phyloP scores from a whole-genome alignment of 2,888 invertebrate species.

The Epinotia demarniana region DNA sequence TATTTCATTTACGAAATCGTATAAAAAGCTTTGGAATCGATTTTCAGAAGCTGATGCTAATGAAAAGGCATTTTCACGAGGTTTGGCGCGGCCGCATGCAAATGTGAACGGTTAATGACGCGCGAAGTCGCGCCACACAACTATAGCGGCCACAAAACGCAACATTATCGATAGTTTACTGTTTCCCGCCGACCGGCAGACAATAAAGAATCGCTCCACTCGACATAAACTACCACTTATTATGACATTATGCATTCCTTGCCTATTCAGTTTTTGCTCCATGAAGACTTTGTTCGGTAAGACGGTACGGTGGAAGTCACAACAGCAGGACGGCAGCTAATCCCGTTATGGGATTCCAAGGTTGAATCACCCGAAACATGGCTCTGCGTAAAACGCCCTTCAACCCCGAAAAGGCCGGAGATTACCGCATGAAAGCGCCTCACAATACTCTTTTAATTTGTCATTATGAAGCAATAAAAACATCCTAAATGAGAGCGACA shows the following conservation, averaged over 20 bases:
- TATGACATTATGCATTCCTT: slow-evolving; percentile 42
- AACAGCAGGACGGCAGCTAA: slow-evolving; percentile 4
- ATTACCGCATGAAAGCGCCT: slow-evolving; percentile 78
- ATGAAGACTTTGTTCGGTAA: slow-evolving; percentile 21
- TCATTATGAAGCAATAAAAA: slow-evolving; percentile 84
- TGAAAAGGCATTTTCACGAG: slow-evolving; percentile 83
- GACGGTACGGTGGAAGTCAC: slow-evolving; percentile 6
- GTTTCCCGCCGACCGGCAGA: slow-evolving; percentile 38
- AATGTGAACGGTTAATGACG: slow-evolving; percentile 77
- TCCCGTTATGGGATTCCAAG: slow-evolving; percentile 51
- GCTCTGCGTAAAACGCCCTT: slow-evolving; percentile 63
- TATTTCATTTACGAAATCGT: slow-evolving; percentile 48
- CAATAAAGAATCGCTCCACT: slow-evolving; percentile 40
- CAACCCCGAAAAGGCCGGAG: slow-evolving; percentile 69
- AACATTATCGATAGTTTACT: slow-evolving; percentile 57
- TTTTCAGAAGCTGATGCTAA: slow-evolving; percentile 81
- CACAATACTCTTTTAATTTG: slow-evolving; percentile 84
- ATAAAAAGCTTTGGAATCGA: slow-evolving; percentile 68
- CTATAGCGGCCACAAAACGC: slow-evolving; percentile 56
- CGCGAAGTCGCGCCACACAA: slow-evolving; percentile 72
- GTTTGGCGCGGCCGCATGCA: slow-evolving; percentile 81
- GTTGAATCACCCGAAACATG: slow-evolving; percentile 63
- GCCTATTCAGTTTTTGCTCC: slow-evolving; percentile 30
- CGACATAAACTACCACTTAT: slow-evolving; percentile 34
- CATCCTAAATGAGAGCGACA: slow-evolving; percentile 81